A percentile compares a stretch with the other conserved stretches of the same genome.
phyloP scores from a whole-genome alignment of 2,888 invertebrate genomes.

The Polydrusus cervinus region DNA sequence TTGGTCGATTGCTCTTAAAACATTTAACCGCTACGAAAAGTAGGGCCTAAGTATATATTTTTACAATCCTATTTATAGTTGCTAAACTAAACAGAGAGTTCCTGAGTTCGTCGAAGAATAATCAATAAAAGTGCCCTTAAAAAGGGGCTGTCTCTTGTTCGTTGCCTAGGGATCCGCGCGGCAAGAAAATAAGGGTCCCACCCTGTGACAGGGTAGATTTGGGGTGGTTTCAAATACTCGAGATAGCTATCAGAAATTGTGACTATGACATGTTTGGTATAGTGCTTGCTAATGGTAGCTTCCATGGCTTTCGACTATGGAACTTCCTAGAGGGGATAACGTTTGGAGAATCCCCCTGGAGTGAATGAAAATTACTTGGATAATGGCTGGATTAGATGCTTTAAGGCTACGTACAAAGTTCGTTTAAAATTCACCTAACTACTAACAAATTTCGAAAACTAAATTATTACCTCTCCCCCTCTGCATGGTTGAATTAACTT shows the following conservation, averaged over 20 bases:
- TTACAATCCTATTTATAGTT: background rate
- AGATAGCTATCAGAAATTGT: background rate
- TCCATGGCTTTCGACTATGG: constrained; percentile 17
- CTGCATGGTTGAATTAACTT: no score
- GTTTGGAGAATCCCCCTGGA: background rate
- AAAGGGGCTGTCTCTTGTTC: constrained; percentile 24
- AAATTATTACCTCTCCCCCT: no score
- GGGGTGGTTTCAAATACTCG: constrained; percentile 22
- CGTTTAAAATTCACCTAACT: no score
- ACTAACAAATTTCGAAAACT: no score
- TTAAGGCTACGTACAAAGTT: no score
- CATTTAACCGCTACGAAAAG: no score
- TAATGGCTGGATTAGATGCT: no score
- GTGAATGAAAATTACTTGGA: no score
- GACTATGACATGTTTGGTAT: background rate
- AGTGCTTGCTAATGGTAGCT: constrained; percentile 4
- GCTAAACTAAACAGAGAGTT: background rate
- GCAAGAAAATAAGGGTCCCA: constrained; percentile 27
- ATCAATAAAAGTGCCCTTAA: constrained; percentile 36
- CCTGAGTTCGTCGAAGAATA: constrained; percentile 29
- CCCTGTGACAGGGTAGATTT: constrained; percentile 3
- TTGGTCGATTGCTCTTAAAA: no score
- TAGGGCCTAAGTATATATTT: no score
- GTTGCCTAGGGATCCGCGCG: constrained; percentile 22
- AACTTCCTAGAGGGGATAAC: background rate